Base-by-base conservation (phyloP, 1,140 invertebrate genomes). In the Ptiloglossa arizonensis region DNA sequence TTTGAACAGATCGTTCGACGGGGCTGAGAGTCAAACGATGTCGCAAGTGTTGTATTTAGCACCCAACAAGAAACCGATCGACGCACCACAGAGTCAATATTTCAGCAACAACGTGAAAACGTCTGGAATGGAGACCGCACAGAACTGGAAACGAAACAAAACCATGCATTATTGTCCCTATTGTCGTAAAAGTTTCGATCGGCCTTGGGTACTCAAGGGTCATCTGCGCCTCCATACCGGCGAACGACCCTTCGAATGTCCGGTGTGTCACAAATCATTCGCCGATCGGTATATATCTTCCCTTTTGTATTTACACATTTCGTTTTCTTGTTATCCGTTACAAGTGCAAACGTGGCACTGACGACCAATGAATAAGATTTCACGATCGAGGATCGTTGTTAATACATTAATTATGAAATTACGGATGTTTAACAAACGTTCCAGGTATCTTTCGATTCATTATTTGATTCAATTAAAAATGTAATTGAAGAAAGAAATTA, bases 191-290 rank as follows among this genome's bases (percentile, higher is more conserved):
- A 93, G 91, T 52, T 95, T 95, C 79, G 92, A 94, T 81, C 91
- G 95, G 15, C 94, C 94, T 24, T 96, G 95, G 95, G 95, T 95
- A 11, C 86, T 96, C n/a, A 95, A 95, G 67, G 95, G 95, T 0
- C 95, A 96, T 83, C 87, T 94, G 41, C 91, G 95, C 1, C 92
- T 95, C 2, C 95, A 96, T 80, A 96, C 95, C 0, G 95, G 95
- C 0, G 96, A 96, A 87, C 89, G 95, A 38, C 95, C 95, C 1
- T 96, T 95, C 76, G 92, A 93, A 8, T 96, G 95, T 80, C 95
- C 95, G 0, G 92, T 94, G n/a, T 96, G 95, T 83, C 92, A 94
- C 2, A 96, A 95, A 85, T 94, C 94, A 0, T 97, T 97, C 88
- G 95, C 96, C 41, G 96, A 97, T 90, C 94, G 96, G 94, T 95